Evolutionary conservation across 1,140 invertebrate genomes (phyloP), one percentile per base, ranked within the genome.

Genomic region (Cataglyphis hispanica): DNA sequence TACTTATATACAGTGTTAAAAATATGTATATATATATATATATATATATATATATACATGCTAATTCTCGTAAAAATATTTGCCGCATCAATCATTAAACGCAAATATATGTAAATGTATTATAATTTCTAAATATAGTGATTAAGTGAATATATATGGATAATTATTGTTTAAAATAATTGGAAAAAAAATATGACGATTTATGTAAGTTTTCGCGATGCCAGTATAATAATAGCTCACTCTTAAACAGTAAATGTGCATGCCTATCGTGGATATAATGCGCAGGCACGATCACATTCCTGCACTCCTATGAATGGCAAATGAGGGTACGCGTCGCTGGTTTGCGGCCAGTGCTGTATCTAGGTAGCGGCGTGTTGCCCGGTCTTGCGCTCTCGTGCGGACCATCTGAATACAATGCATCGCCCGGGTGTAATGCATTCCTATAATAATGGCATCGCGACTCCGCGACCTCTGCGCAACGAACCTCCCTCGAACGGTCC

Each of bases 351-450:
- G 85, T 88, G 87, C 86, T 85, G 86, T 63, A 85, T 86, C 85
- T 86, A 85, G 85, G 46, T 81, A 74, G 63, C 84, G 80, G 31
- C 89, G 43, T 87, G 87, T 84, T 87, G 66, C 83, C 85, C 74
- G 86, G 70, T 70, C 86, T 76, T 13, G 43, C 16, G 43, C 86
- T 61, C 77, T 25, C 46, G 16, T 19, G 16, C 16, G 46, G 75
- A 60, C 66, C 84, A 94, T 94, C 92, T 92, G 93, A 94, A 94
- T 94, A 94, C 93, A 94, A 94, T 94, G 92, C 93, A 84, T 87
- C 37, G 77, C 46, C 63, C 84, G 83, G 87, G 87, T 86, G 91
- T 90, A 92, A 93, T 92, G 87, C 88, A 87, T 91, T 90, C 87
- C 89, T 91, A 19, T 50, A 50, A 50, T 92, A 93, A 91, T 93